These are phyloP conservation scores for Triplophysa dalaica DNA, from an alignment of 2,113 vertebrate species.

Conservation along the genomic window DNA sequence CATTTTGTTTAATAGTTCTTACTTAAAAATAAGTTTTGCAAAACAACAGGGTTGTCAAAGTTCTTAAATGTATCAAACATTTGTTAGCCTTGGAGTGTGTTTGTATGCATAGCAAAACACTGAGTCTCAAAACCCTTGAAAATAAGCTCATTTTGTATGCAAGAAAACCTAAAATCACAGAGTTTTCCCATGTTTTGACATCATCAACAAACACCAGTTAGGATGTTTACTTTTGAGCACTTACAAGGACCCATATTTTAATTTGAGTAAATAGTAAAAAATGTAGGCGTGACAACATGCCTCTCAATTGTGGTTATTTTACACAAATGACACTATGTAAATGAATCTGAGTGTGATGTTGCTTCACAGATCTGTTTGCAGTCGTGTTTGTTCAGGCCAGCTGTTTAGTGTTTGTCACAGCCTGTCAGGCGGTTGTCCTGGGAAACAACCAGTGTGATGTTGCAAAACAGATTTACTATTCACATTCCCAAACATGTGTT, in stretches of 20 bases:
- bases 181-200: too few species aligned
- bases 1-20: too few species aligned
- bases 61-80: neutral
- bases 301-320: constrained; percentile 29
- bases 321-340: constrained; percentile 17
- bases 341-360: constrained; percentile 44
- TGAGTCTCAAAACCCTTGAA: neutral
- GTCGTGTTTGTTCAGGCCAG: constrained; percentile 56
- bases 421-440: constrained; percentile 33
- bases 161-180: too few species aligned
- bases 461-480: constrained; percentile 29
- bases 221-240: too few species aligned
- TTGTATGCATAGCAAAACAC: neutral
- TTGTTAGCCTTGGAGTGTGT: neutral
- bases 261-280: too few species aligned
- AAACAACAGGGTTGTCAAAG: neutral
- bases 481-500: neutral
- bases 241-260: too few species aligned
- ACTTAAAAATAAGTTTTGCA: too few species aligned
- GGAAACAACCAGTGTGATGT: constrained; percentile 43
- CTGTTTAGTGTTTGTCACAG: constrained; percentile 58
- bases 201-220: too few species aligned
- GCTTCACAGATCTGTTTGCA: constrained; percentile 59
- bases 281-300: too few species aligned
- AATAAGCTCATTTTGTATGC: too few species aligned